Base-by-base conservation (phyloP, 2,113 vertebrate species). In the Corythornis vintsioides region DNA sequence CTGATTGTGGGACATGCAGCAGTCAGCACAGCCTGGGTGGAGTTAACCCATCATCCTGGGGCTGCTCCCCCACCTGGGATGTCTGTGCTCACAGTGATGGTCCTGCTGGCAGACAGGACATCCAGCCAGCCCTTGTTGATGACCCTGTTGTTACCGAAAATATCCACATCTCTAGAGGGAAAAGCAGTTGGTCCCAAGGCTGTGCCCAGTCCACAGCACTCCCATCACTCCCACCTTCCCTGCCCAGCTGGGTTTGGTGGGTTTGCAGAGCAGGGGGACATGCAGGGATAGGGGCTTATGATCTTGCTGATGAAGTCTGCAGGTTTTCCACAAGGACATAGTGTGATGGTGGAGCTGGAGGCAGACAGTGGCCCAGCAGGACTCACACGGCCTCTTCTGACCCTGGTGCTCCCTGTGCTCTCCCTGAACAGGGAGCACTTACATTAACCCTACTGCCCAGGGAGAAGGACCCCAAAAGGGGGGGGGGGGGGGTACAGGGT, bases 121-220 rank as follows among this genome's bases (percentile, higher is more conserved):
- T 17, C 93, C 83, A 97, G 88, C 31, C 97, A 94, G 63, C 97
- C 97, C 63, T 94, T 97, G 89, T 97, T 98, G 73, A 97, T 84
- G 12, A 97, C 53, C 2, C 97, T 94, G 0, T 97, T 86, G 12
- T 96, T 95, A 19, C 97, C 97, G 66, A 97, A 83, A 73, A 98
- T 91, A 90, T 96, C 97, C 77, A 97, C 97, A 82, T 97, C 95
- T 77, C 98, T 98, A 93, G 15, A 76, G 77, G 67, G 15, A 61
- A 71, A 76, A 79, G 71, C 47, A 55, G 21, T 6, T 0, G 3
- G 13, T 31, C n/a, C 15, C 0, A 2, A 13, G 59, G 56, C 29
- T 20, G 16, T 7, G 7, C 31, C 35, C 16, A 28, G 31, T 12
- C 24, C 2, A 5, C 40, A 50, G 40, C 22, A 29, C 42, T 1